Evolutionary conservation across 2,888 invertebrate species (phyloP).

Genomic region (Tiliacea citrago): DNA sequence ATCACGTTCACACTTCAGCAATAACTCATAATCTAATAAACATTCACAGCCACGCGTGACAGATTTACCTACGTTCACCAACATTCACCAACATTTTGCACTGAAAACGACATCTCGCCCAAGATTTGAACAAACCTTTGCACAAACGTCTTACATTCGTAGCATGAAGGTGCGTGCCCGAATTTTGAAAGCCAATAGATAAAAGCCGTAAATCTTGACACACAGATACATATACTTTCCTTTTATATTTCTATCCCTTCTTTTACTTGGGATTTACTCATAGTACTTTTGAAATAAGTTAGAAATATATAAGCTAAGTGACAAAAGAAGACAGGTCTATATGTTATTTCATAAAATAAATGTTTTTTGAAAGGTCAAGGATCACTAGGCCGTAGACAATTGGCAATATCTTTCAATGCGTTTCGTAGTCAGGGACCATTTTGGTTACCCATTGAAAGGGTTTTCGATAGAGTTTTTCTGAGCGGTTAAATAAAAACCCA

Average conservation of each 20-base stretch:
- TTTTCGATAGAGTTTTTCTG: too few relatives aligned
- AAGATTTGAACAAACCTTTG: slow-evolving; percentile 46
- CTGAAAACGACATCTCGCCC: slow-evolving; percentile 9
- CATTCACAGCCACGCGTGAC: slow-evolving; percentile 49
- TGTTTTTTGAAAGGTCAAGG: not conserved
- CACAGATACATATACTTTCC: slow-evolving; percentile 45
- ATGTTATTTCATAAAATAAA: not conserved
- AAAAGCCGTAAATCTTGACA: slow-evolving; percentile 62
- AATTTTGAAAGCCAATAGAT: slow-evolving; percentile 64
- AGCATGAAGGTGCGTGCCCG: slow-evolving; percentile 39
- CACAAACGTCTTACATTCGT: slow-evolving; percentile 21
- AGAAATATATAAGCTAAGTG: not conserved
- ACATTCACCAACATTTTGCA: slow-evolving; percentile 22
- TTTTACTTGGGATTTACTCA: slow-evolving; percentile 15
- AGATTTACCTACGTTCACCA: slow-evolving; percentile 47
- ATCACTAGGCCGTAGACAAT: not conserved
- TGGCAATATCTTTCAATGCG: not conserved
- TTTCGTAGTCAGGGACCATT: too few relatives aligned
- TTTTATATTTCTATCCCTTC: slow-evolving; percentile 40
- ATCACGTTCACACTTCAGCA: slow-evolving; percentile 41
- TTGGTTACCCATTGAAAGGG: too few relatives aligned
- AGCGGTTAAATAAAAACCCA: too few relatives aligned
- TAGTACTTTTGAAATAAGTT: slow-evolving; percentile 22
- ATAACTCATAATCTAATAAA: slow-evolving; percentile 59
- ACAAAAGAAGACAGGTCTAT: not conserved